These are phyloP conservation scores for Parambassis ranga DNA, from an alignment of 2,797 vertebrate genomes.

Conservation along the genomic window DNA sequence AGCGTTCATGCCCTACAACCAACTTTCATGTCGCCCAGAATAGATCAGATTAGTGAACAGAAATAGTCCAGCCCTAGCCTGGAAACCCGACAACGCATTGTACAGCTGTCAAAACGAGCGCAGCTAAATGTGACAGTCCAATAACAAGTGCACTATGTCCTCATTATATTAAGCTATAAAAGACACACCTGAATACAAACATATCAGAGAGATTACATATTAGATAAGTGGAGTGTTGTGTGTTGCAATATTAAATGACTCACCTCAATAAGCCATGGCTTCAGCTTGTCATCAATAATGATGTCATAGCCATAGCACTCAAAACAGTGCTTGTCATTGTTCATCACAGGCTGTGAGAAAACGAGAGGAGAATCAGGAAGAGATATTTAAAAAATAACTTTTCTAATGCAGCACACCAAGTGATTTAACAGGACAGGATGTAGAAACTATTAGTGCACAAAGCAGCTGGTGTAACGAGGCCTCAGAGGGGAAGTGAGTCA, in stretches of 20 bases:
- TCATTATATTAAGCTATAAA: too few species aligned
- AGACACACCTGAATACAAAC: constrained; percentile 24
- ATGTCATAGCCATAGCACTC: constrained; percentile 99
- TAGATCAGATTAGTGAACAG: constrained; percentile 48
- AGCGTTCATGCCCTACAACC: constrained; percentile 26
- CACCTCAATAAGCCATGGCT: constrained; percentile 99
- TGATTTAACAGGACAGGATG: constrained; percentile 1
- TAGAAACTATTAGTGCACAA: not conserved
- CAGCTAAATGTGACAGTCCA: constrained; percentile 12
- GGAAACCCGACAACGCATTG: constrained; percentile 48
- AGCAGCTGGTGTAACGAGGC: not conserved
- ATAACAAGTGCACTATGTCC: not conserved
- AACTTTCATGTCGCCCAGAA: constrained; percentile 32
- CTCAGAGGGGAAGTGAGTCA: constrained; percentile 32
- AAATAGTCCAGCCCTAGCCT: constrained; percentile 61
- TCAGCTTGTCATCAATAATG: constrained; percentile 96
- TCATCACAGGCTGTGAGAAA: constrained; percentile 90
- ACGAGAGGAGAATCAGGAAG: constrained; percentile 1
- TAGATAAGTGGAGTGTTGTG: too few species aligned
- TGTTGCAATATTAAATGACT: constrained; percentile 39
- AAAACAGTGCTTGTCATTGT: constrained; percentile 99
- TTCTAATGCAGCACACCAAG: not conserved
- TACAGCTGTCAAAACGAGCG: constrained; percentile 22
- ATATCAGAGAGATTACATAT: too few species aligned
- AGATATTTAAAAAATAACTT: not conserved